Evolutionary conservation across 2,888 invertebrate genomes (phyloP).

Genomic region (Schizotus pectinicornis): DNA sequence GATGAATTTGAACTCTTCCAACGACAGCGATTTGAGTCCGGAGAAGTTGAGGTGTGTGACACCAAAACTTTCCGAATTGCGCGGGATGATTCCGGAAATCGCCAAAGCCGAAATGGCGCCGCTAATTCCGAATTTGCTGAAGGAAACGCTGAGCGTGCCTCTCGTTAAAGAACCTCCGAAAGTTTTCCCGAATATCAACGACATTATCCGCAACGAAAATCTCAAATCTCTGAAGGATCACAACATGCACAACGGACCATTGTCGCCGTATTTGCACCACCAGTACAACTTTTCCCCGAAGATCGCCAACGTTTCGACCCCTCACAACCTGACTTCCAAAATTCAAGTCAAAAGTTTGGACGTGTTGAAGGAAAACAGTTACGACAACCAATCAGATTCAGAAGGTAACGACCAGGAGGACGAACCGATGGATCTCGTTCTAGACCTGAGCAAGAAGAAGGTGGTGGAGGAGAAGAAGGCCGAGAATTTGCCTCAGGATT

Average conservation of each 20-base stretch:
- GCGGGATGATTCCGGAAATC: slow-evolving; percentile 28
- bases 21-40: slow-evolving; percentile 32
- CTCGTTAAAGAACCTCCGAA: slow-evolving; percentile 36
- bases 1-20: slow-evolving; percentile 24
- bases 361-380: slow-evolving; percentile 65
- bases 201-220: slow-evolving; percentile 45
- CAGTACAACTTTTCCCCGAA: slow-evolving; percentile 44
- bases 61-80: slow-evolving; percentile 44
- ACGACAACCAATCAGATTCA: slow-evolving; percentile 55
- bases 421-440: slow-evolving; percentile 61
- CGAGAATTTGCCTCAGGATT: slow-evolving; percentile 56
- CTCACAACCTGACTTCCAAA: slow-evolving; percentile 42
- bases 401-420: slow-evolving; percentile 44
- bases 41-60: slow-evolving; percentile 51
- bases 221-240: slow-evolving; percentile 44
- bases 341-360: slow-evolving; percentile 66
- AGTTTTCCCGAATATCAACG: slow-evolving; percentile 40
- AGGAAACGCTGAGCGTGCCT: slow-evolving; percentile 32
- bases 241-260: slow-evolving; percentile 35
- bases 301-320: slow-evolving; percentile 41
- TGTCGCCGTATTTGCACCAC: slow-evolving; percentile 37
- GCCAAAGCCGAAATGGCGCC: slow-evolving; percentile 34
- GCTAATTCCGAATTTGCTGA: slow-evolving; percentile 42
- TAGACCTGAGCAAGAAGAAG: slow-evolving; percentile 83
- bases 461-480: slow-evolving; percentile 43